phyloP scores from a whole-genome alignment of 2,113 vertebrate species.

The Tenebrosternarchus preto region DNA sequence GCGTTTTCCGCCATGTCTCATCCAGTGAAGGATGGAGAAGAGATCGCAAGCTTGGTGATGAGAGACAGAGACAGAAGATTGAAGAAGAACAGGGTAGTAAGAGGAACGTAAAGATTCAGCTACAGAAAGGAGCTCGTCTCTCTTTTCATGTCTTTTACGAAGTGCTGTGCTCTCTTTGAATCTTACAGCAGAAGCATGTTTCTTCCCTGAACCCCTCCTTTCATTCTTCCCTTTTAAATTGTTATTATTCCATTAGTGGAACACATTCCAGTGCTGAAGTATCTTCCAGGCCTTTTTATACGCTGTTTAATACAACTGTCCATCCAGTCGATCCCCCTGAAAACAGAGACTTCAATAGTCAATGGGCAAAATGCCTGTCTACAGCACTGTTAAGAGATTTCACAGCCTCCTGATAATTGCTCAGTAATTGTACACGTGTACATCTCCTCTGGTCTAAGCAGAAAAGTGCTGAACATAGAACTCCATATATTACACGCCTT shows the following conservation, averaged over 20 bases:
- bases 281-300: constrained; percentile 14
- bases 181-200: not conserved
- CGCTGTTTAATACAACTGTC: constrained; percentile 36
- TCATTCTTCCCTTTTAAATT: constrained; percentile 29
- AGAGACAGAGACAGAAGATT: not conserved
- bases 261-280: constrained; percentile 33
- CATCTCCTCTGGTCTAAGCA: constrained; percentile 31
- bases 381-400: constrained; percentile 50
- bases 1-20: constrained; percentile 68
- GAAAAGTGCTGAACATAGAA: constrained; percentile 33
- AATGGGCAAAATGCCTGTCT: constrained; percentile 41
- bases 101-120: not conserved
- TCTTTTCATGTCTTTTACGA: constrained; percentile 14
- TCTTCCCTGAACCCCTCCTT: constrained; percentile 9
- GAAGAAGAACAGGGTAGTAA: not conserved
- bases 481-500: constrained; percentile 13
- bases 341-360: constrained; percentile 55
- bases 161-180: constrained; percentile 5
- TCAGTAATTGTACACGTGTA: constrained; percentile 49
- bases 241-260: constrained; percentile 42
- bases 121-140: not conserved
- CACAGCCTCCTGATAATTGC: constrained; percentile 47
- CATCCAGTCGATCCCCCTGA: constrained; percentile 58
- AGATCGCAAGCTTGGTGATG: not conserved
- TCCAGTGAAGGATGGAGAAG: not conserved